Base-by-base conservation (phyloP, 2,113 vertebrate genomes). In the Ondatra zibethicus region DNA sequence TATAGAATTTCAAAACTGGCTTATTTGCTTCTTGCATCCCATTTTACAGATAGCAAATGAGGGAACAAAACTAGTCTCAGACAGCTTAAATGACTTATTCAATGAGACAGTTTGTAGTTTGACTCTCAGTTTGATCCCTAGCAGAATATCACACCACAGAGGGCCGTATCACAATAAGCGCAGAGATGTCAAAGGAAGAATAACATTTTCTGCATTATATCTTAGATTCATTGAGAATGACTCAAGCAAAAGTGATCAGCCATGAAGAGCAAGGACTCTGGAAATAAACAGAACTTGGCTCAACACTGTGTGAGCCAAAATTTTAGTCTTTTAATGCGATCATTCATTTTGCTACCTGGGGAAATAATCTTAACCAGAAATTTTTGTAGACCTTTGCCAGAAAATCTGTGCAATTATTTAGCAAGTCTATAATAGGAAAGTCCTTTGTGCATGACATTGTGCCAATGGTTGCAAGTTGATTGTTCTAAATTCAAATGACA, bases 321-420 rank as follows among this genome's bases (percentile, higher is more conserved):
- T 78, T 92, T 96, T 86, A 63, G 47, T 47, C 58, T 93, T 88
- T 85, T 17, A 47, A n/a, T 91, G 3, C 2, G 47, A 0, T 88
- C 45, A 88, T 81, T 4, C 14, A 42, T 78, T 95, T 92, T 92
- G 14, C 27, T 75, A 82, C 3, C 19, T 89, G 55, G 27, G 88
- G 7, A 88, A 90, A 92, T 73, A 55, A 78, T 81, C 78, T 95
- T 17, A 89, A 88, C 16, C n/a, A 91, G 55, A 80, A 91, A 85
- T n/a, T 58, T 75, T 73, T 93, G 16, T 29, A 89, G 21, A 61
- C 16, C 3, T 89, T 91, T 91, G 36, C 33, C 88, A 31, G 29
- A 86, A 84, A 39, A 23, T 77, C 76, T 90, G 12, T 39, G 10
- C 72, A 77, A 82, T 92, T 88, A 93, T 84, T 84, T 42, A 97